Conservation (phyloP, 2,113 vertebrate genomes). For the Candoia aspera region DNA sequence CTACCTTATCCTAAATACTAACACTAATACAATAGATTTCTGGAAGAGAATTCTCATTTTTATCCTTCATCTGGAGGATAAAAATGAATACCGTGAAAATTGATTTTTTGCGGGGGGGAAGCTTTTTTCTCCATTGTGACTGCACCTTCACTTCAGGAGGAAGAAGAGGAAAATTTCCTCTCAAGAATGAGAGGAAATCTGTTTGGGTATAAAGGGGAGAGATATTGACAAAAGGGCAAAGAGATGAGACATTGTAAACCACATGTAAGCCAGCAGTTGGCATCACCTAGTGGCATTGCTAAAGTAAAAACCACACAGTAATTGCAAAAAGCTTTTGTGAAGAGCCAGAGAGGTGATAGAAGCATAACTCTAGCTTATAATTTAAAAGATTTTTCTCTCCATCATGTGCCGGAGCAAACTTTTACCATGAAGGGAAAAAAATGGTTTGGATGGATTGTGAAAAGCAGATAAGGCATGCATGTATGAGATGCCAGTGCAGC, state of each 20-base stretch:
- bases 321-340: not conserved
- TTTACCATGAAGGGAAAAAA: not conserved
- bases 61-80: constrained; percentile 2
- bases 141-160: not conserved
- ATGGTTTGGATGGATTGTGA: not conserved
- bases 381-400: not conserved
- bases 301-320: not conserved
- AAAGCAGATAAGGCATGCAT: not conserved
- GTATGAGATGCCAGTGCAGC: not conserved
- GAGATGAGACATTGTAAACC: not conserved
- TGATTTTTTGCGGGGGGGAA: not conserved
- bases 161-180: not conserved
- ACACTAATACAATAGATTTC: constrained; percentile 6
- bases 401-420: not conserved
- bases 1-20: not conserved
- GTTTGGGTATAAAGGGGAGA: no score
- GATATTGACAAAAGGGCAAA: not conserved
- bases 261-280: not conserved
- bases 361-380: no score
- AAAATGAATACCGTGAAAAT: constrained; percentile 19
- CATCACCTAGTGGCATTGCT: not conserved
- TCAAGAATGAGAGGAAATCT: not conserved
- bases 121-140: not conserved
- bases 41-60: not conserved
- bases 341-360: not conserved